phyloP scores from a whole-genome alignment of 1,140 invertebrate genomes.

The Anagrus nilaparvatae region DNA sequence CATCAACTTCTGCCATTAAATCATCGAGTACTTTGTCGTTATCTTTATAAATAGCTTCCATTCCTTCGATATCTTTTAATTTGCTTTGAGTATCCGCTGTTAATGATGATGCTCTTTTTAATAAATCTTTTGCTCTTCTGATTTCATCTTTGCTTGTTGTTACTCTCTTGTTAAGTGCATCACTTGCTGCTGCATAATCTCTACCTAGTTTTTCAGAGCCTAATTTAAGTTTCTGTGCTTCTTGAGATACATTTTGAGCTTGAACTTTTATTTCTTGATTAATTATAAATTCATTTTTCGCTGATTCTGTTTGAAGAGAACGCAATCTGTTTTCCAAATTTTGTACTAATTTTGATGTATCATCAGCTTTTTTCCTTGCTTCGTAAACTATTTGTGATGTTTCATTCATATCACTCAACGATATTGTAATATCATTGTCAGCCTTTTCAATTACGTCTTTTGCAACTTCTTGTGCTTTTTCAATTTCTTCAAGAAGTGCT shows the following conservation, averaged over 20 bases:
- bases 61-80: conserved; percentile 59
- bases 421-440: conserved; percentile 63
- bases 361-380: conserved; percentile 62
- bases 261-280: conserved; percentile 47
- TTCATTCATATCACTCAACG: conserved; percentile 62
- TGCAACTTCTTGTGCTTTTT: conserved; percentile 66
- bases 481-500: conserved; percentile 54
- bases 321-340: conserved; percentile 48
- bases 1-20: conserved; percentile 32
- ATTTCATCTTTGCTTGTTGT: conserved; percentile 55
- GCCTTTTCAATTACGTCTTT: conserved; percentile 69
- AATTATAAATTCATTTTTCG: conserved; percentile 60
- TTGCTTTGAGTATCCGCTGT: conserved; percentile 66
- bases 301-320: conserved; percentile 62
- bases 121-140: conserved; percentile 58
- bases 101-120: conserved; percentile 63
- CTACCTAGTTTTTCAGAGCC: conserved; percentile 43
- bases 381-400: conserved; percentile 60
- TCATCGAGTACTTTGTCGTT: conserved; percentile 32
- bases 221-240: conserved; percentile 47
- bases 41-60: conserved; percentile 38
- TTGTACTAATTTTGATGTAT: conserved; percentile 59
- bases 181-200: conserved; percentile 50
- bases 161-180: conserved; percentile 49
- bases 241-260: conserved; percentile 42